A percentile compares a stretch with the other conserved stretches of the same genome.
Evolutionary conservation across 2,888 invertebrate genomes (phyloP).

Genomic region (Gandaritis pyraliata): DNA sequence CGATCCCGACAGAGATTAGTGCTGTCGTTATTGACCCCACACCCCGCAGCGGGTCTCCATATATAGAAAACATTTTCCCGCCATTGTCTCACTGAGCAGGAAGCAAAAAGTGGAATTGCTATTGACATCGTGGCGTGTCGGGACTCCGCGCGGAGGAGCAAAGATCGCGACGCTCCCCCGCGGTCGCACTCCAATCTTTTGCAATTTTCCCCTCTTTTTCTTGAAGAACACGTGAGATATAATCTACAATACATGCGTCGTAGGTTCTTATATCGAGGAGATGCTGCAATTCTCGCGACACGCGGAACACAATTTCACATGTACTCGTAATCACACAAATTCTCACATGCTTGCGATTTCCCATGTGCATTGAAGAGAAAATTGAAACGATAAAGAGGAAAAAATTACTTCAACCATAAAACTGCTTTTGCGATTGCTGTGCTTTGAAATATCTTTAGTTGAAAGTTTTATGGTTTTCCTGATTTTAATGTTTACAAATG

Average conservation of each 20-base stretch:
- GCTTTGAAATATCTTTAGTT: background rate
- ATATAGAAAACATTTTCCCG: constrained; percentile 78
- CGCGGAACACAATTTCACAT: constrained; percentile 57
- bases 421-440: constrained; percentile 31
- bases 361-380: constrained; percentile 57
- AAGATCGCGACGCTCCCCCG: constrained; percentile 40
- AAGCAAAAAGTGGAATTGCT: constrained; percentile 72
- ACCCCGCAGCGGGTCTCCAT: constrained; percentile 61
- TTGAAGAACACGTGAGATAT: constrained; percentile 52
- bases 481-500: background rate
- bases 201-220: constrained; percentile 62
- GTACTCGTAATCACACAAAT: constrained; percentile 50
- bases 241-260: constrained; percentile 49
- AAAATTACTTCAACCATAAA: constrained; percentile 26
- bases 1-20: constrained; percentile 80
- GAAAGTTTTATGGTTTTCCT: background rate
- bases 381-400: constrained; percentile 41
- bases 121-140: constrained; percentile 68
- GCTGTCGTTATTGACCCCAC: constrained; percentile 73
- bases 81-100: constrained; percentile 74
- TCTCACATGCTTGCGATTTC: constrained; percentile 63
- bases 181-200: constrained; percentile 48
- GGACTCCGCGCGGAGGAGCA: constrained; percentile 35
- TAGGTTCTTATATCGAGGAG: constrained; percentile 29
- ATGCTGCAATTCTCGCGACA: constrained; percentile 49